Percentiles rank a stretch among this genome's conserved stretches.
Evolutionary conservation across 2,113 vertebrate genomes (phyloP).

Genomic region (Camelus dromedarius): DNA sequence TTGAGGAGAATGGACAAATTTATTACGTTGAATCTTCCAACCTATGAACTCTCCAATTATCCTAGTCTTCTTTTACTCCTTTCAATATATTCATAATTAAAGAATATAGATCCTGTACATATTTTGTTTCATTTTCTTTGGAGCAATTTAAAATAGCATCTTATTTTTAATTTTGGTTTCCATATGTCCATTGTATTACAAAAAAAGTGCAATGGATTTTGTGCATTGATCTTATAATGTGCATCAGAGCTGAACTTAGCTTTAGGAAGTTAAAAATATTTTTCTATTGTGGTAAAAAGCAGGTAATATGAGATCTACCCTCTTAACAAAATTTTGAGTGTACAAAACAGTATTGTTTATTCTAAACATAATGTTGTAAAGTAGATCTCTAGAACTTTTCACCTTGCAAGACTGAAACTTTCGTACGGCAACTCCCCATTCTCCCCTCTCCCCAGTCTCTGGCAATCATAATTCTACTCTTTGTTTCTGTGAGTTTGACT

Average conservation of each 20-base stretch:
- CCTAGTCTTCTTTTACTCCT: not conserved
- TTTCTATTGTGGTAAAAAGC: not conserved
- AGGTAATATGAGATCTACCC: not conserved
- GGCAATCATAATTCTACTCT: not conserved
- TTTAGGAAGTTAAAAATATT: not conserved
- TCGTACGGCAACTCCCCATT: not conserved
- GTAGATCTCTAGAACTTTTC: not conserved
- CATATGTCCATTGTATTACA: not conserved
- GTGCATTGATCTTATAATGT: not conserved
- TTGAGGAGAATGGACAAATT: not conserved
- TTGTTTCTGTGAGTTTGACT: not conserved
- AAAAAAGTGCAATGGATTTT: not conserved
- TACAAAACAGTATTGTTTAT: not conserved
- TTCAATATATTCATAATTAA: conserved; percentile 37
- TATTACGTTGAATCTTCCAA: not conserved
- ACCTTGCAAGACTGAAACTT: not conserved
- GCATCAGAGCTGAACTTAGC: not conserved
- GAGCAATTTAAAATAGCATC: not conserved
- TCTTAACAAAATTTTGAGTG: not conserved
- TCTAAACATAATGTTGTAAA: not conserved
- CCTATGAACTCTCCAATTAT: not conserved
- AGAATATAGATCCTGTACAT: not conserved
- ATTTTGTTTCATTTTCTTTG: conserved; percentile 32
- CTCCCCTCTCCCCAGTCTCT: not conserved
- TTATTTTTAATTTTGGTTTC: conserved; percentile 35